These are phyloP conservation scores for Sebastes steindachneri DNA, from an alignment of 2,797 vertebrate species.

Conservation along the genomic window DNA sequence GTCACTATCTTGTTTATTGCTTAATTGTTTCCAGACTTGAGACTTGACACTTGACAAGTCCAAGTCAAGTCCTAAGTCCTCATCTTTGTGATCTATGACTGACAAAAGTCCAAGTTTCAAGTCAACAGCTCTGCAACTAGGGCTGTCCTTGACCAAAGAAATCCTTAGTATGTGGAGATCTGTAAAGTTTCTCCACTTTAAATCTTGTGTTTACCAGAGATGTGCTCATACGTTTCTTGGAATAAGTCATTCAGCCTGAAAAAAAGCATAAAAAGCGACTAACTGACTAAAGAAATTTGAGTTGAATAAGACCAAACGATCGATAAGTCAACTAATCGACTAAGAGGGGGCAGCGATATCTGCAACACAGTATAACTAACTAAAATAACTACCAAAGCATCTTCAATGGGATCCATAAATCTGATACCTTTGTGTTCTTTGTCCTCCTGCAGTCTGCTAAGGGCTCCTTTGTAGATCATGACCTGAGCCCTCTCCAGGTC, in stretches of 20 bases:
- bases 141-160: too few relatives aligned
- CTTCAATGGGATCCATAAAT: not conserved
- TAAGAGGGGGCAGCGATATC: not conserved
- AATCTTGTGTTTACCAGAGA: too few relatives aligned
- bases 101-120: not conserved
- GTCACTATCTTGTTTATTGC: not conserved
- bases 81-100: too few relatives aligned
- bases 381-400: not conserved
- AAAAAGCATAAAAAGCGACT: too few relatives aligned
- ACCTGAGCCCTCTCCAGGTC: constrained; percentile 87
- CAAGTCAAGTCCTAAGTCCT: not conserved
- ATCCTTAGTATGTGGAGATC: too few relatives aligned
- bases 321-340: too few relatives aligned
- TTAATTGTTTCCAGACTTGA: not conserved
- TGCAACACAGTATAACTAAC: not conserved
- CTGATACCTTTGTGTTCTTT: constrained; percentile 81
- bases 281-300: too few relatives aligned
- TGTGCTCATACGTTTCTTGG: too few relatives aligned
- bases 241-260: too few relatives aligned
- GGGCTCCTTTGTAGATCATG: constrained; percentile 86
- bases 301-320: too few relatives aligned
- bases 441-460: constrained; percentile 79
- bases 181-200: too few relatives aligned
- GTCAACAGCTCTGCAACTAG: not conserved
- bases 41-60: not conserved